These are phyloP conservation scores for Mugil cephalus DNA, from an alignment of 2,113 vertebrate species.

Conservation along the genomic window DNA sequence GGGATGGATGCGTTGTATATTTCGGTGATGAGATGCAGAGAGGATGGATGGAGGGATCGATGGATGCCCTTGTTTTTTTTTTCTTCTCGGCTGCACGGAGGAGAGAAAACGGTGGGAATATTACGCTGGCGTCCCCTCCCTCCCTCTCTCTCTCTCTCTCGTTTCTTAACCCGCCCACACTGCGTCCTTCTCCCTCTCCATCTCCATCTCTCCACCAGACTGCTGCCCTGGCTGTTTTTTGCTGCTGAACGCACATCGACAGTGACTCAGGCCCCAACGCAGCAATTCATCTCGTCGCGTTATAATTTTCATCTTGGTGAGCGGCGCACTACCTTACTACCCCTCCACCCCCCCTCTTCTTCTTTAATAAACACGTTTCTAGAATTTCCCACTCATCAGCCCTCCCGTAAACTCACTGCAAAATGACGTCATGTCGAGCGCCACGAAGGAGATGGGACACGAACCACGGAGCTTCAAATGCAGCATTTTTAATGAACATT, in stretches of 20 bases:
- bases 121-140: constrained; percentile 81
- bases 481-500: constrained; percentile 86
- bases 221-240: constrained; percentile 71
- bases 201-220: constrained; percentile 44
- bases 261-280: constrained; percentile 65
- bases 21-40: constrained; percentile 14
- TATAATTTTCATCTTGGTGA: constrained; percentile 10
- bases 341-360: neutral
- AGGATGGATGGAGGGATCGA: constrained; percentile 38
- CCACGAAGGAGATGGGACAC: constrained; percentile 11
- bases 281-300: constrained; percentile 40
- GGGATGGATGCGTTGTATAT: neutral
- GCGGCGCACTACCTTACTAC: neutral
- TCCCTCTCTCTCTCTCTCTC: no score
- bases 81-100: constrained; percentile 63
- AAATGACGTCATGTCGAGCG: constrained; percentile 82
- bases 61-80: constrained; percentile 78
- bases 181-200: constrained; percentile 83
- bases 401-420: constrained; percentile 73
- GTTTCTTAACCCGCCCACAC: constrained; percentile 86
- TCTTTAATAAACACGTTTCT: neutral
- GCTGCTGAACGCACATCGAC: constrained; percentile 46
- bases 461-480: constrained; percentile 72
- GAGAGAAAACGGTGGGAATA: constrained; percentile 59
- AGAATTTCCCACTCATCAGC: neutral